Conservation (phyloP, 2,888 invertebrate species). For the Eucera pruinosa region DNA sequence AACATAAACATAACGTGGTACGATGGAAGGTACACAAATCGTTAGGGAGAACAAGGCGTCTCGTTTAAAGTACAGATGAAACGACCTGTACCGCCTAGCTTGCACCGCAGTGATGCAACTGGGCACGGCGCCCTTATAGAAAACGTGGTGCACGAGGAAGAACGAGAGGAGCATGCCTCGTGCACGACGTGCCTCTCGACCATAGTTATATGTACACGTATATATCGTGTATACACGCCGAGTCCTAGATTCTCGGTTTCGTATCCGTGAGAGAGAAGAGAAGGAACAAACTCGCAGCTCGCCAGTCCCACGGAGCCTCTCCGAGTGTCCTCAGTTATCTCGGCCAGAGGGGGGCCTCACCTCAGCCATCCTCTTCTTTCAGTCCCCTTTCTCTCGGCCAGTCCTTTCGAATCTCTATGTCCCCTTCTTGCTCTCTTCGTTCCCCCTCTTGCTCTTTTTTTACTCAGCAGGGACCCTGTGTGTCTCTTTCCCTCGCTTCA, state of each 20-base stretch:
- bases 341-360: conserved; percentile 63
- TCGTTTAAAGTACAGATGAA: conserved; percentile 62
- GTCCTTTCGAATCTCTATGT: conserved; percentile 67
- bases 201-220: conserved; percentile 41
- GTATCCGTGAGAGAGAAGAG: conserved; percentile 77
- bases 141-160: conserved; percentile 71
- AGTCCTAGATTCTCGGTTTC: conserved; percentile 78
- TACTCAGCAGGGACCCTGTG: neutral
- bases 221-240: conserved; percentile 60
- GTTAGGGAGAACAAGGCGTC: conserved; percentile 55
- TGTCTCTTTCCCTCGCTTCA: conserved; percentile 21
- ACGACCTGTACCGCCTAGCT: conserved; percentile 63
- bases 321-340: conserved; percentile 72
- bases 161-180: conserved; percentile 64
- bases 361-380: conserved; percentile 67
- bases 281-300: conserved; percentile 69
- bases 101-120: conserved; percentile 66
- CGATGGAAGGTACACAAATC: conserved; percentile 58
- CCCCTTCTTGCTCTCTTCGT: conserved; percentile 18
- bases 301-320: conserved; percentile 76
- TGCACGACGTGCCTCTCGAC: conserved; percentile 66
- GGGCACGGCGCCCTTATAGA: conserved; percentile 71
- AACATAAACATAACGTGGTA: conserved; percentile 52
- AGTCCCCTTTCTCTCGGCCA: conserved; percentile 70
- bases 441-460: conserved; percentile 14